phyloP scores from a whole-genome alignment of 2,113 vertebrate species.

The Eulemur macaco region DNA sequence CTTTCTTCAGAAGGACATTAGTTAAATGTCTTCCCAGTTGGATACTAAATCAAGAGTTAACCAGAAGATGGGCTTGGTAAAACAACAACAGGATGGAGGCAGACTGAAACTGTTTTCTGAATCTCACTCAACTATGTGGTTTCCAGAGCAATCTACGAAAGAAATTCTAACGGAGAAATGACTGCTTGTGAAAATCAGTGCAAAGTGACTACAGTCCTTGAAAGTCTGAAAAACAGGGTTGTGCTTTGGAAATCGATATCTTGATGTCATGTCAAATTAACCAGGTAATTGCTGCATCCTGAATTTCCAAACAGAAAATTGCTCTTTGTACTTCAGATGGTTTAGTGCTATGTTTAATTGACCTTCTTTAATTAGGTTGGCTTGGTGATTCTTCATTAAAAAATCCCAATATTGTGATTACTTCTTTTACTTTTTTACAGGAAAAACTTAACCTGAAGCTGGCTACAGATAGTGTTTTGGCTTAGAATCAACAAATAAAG shows the following conservation, averaged over 20 bases:
- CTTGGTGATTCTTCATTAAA: conserved; percentile 68
- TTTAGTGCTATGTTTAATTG: conserved; percentile 66
- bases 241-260: not conserved
- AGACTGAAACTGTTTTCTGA: conserved; percentile 19
- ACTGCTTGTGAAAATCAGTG: not conserved
- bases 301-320: conserved; percentile 61
- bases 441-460: not conserved
- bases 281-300: conserved; percentile 59
- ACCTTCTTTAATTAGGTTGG: conserved; percentile 66
- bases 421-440: conserved; percentile 11
- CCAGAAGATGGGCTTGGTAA: not conserved
- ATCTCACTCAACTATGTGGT: not conserved
- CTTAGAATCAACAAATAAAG: conserved; percentile 12
- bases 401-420: conserved; percentile 68
- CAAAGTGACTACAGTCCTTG: not conserved
- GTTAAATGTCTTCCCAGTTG: not conserved
- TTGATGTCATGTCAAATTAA: conserved; percentile 69
- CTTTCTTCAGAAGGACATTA: conserved; percentile 9
- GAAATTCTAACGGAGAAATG: conserved; percentile 10
- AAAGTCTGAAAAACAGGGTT: conserved; percentile 30
- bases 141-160: conserved; percentile 25
- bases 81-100: not conserved
- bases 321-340: conserved; percentile 27
- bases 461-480: not conserved
- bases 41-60: conserved; percentile 30